Base-by-base conservation (phyloP, 1,140 invertebrate genomes). In the Macrostomum lignano region DNA sequence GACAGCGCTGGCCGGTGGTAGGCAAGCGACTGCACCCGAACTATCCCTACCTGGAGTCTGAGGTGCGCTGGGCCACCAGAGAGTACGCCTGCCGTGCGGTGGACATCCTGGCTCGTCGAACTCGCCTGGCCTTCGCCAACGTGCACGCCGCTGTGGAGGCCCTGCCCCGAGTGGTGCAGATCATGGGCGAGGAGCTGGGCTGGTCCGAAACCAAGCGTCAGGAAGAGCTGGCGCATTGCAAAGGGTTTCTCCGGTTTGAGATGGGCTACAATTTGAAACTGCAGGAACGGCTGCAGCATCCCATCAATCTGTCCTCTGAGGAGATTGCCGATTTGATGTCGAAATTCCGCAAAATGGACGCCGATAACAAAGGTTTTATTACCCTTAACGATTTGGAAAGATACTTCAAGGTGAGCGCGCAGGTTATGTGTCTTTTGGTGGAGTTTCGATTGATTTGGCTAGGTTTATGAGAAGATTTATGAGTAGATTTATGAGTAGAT, bases 41-140 rank as follows among this genome's bases (percentile, higher is more conserved):
- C 56, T 96, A 91, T 53, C 86, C 88, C 0, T 98, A 96, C 50
- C 79, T 98, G 45, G 88, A 94, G 52, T 86, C 84, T 11, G 86
- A 96, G 66, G 78, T 88, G 42, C 24, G 14, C 10, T 33, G 32
- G 32, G 32, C 32, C 9, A 25, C 22, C 22, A 33, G 26, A 14
- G 32, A 33, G 26, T 33, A 73, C 67, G 91, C 88, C 6, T 74
- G 75, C 51, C 78, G 77, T 0, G 79, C 84, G 1, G 70, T 93
- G 17, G 91, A 98, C 54, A 78, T 98, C 63, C 74, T 98, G 40
- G 84, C 82, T 3, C 64, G 86, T 29, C 65, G 91, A 17, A 63
- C 91, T 13, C 66, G 91, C 29, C 62, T 98, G 17, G 74, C 86
- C 6, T 98, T 96, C 60, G 65, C 93, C 31, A 94, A 94, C 53